Base-by-base conservation (phyloP, 2,888 invertebrate species). In the Crioceris asparagi region DNA sequence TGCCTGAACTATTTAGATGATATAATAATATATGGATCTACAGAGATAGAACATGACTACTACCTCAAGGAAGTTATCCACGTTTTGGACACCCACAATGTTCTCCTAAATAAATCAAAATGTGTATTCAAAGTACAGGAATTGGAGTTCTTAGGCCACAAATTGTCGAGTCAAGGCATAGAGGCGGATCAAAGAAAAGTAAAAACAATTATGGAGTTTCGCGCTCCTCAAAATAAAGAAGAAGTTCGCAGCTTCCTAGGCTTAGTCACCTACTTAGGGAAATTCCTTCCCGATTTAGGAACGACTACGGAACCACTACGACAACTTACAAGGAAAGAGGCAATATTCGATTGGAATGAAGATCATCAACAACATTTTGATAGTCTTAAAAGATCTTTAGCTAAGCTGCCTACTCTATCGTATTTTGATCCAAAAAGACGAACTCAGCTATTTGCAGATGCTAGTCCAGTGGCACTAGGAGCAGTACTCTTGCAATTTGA, bases 141-240 rank as follows among this genome's bases (percentile, higher is more conserved):
- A 29, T 21, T 43, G 7, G 17, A 36, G 25, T 43, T 44, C 17
- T 29, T 46, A 11, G 40, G 36, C 14, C 45, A 43, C 25, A 40
- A 25, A 17, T 17, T 72, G 70, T 48, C 61, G 54, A 45, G 19
- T 29, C 29, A 36, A 29, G 45, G 17, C 39, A 48, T 17, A 48
- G 51, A 41, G 11, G 35, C 54, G 7, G 36, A 46, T 18, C 31
- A 46, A 12, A 43, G 49, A 2, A 35, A 42, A 31, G 18, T 43
- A 5, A 25, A 27, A 23, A 29, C 32, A 2, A 34, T 43, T 10
- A 4, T 16, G 17, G 17, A 45, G 4, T 52, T 56, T 29, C 32
- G 47, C 32, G 14, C 43, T 3, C 53, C 55, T 3, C 31, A 14
- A 4, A 49, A 25, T 17, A 48, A 49, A 40, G 53, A 53, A 33